These are phyloP conservation scores for Toxostoma redivivum DNA, from an alignment of 2,113 vertebrate species.

Conservation along the genomic window DNA sequence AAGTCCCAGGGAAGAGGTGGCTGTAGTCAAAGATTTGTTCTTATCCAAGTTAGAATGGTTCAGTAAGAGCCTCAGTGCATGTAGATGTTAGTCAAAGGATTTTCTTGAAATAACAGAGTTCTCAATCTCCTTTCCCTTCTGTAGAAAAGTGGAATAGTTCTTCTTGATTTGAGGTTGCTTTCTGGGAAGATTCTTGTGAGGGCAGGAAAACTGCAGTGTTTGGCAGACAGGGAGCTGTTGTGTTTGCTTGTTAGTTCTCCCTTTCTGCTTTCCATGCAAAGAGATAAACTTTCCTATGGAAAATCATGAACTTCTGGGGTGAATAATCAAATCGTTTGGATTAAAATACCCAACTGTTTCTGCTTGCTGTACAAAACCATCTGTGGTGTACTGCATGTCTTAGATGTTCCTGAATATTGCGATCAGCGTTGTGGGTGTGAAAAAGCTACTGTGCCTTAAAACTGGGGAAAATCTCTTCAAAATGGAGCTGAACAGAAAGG, in stretches of 20 bases:
- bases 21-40: not conserved
- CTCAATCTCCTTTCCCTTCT: not conserved
- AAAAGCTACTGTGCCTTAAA: not conserved
- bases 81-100: not conserved
- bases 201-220: not conserved
- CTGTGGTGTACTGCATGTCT: not conserved
- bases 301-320: not conserved
- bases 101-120: not conserved
- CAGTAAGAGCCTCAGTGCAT: not conserved
- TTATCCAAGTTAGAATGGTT: not conserved
- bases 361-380: not conserved
- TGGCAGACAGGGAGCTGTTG: not conserved
- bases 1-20: not conserved
- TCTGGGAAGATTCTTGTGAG: not conserved
- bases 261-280: not conserved
- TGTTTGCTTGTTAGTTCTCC: not conserved
- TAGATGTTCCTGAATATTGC: not conserved
- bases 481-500: not conserved
- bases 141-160: not conserved
- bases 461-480: not conserved
- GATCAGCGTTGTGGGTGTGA: not conserved
- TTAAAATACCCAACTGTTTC: not conserved
- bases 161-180: not conserved
- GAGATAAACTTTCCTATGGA: not conserved
- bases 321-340: not conserved